These are phyloP conservation scores for Eriocheir sinensis DNA, from an alignment of 1,140 invertebrate genomes.

Conservation along the genomic window DNA sequence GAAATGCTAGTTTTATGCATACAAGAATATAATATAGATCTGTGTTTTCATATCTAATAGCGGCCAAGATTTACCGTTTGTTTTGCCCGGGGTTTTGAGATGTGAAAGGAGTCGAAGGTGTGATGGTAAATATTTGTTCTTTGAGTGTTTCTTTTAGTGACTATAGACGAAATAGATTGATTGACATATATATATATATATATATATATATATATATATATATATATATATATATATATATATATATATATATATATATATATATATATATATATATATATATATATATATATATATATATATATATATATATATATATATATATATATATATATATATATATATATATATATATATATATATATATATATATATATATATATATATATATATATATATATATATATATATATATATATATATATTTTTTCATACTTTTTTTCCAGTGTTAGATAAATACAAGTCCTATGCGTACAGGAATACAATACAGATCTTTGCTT, in stretches of 20 bases:
- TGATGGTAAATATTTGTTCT: background rate
- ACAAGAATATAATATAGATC: too few relatives aligned
- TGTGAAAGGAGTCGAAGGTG: background rate
- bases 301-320: constrained; percentile 45
- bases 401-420: too few relatives aligned
- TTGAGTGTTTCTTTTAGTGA: background rate
- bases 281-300: constrained; percentile 45
- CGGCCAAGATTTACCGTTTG: background rate
- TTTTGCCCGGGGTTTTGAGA: background rate
- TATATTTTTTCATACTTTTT: too few relatives aligned
- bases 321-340: constrained; percentile 45
- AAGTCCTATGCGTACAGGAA: too few relatives aligned
- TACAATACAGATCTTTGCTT: too few relatives aligned
- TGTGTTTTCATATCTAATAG: too few relatives aligned
- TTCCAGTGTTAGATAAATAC: too few relatives aligned
- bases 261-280: constrained; percentile 45
- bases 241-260: constrained; percentile 29
- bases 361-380: background rate
- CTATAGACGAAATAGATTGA: too few relatives aligned
- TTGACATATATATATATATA: background rate
- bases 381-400: background rate
- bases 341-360: constrained; percentile 30
- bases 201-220: background rate
- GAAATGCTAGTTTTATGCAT: background rate
- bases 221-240: background rate